Percentiles rank a stretch among this genome's conserved stretches.
Conservation (phyloP, 2,113 vertebrate genomes). For the Arothron firmamentum region DNA sequence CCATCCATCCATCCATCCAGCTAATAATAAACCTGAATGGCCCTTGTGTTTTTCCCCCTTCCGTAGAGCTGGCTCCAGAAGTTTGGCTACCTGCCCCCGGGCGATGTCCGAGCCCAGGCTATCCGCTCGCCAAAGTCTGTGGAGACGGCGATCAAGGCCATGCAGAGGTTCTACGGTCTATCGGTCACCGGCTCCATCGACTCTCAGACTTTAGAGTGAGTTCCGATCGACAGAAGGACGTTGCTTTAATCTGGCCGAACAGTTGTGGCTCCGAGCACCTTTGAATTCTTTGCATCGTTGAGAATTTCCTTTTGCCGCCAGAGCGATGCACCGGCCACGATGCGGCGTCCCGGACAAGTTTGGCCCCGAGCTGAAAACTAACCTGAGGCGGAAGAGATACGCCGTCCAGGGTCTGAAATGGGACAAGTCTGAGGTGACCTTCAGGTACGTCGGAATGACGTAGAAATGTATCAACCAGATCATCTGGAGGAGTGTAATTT, state of each 20-base stretch:
- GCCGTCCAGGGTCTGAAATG: constrained; percentile 88
- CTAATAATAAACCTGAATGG: no score
- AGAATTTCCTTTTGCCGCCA: constrained; percentile 43
- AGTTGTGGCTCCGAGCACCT: not conserved
- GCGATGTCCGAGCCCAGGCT: constrained; percentile 84
- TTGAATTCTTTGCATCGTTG: not conserved
- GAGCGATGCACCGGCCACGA: constrained; percentile 84
- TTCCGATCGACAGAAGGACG: constrained; percentile 20
- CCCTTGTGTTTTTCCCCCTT: not conserved
- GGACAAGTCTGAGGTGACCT: constrained; percentile 85
- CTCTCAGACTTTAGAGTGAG: constrained; percentile 79
- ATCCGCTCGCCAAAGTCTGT: constrained; percentile 84
- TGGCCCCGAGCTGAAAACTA: constrained; percentile 84
- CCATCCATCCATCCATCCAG: no score
- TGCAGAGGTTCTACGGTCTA: constrained; percentile 89
- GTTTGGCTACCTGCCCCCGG: constrained; percentile 89
- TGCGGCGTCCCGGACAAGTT: constrained; percentile 91
- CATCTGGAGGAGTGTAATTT: not conserved
- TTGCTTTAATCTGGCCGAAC: not conserved
- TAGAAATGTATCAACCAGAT: not conserved
- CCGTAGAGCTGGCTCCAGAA: constrained; percentile 86
- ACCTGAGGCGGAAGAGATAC: constrained; percentile 85
- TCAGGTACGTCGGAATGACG: constrained; percentile 72
- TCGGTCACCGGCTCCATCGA: constrained; percentile 81
- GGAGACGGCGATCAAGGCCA: constrained; percentile 77